Evolutionary conservation across 1,140 invertebrate species (phyloP), one percentile per base, ranked within the genome.

Genomic region (Zaprionus capensis): DNA sequence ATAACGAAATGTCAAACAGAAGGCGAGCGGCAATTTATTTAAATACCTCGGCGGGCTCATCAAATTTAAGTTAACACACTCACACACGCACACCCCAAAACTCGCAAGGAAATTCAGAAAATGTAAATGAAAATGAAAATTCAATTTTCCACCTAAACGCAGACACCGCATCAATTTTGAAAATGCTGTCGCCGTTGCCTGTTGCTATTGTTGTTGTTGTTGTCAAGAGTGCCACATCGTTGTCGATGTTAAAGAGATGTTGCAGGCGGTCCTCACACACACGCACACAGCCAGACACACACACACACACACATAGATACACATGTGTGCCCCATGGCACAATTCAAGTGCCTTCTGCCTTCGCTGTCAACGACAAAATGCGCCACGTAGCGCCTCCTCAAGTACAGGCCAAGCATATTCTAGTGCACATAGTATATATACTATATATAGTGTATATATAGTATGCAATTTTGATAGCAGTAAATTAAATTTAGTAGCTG

Each of bases 81-180:
- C 46, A 62, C 53, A 53, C 28, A 57, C 73, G 63, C 71, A 71
- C 72, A 76, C 72, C 68, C 55, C n/a, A 49, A 24, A 82, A 63
- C 46, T 62, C 55, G 68, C 71, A 61, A 70, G 58, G 68, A 81
- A 86, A 81, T 78, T 76, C 38, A n/a, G 79, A 90, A 87, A 86
- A 82, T 86, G 85, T 79, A 86, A 81, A 80, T 76, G 80, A 90
- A 87, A 87, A 85, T 86, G 85, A 91, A 87, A 91, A 92, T 92
- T 91, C 86, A 88, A 92, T 92, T 92, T 92, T 92, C 91, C 85
- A 91, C 86, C 81, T 84, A 92, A 92, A 91, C 86, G 82, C 86
- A 91, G 83, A 90, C 86, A 86, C 76, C 82, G 90, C 84, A 91
- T 91, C 87, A 87, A 91, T 91, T 91, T 82, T 91, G 79, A 91